phyloP scores from a whole-genome alignment of 2,888 invertebrate species.

The Hymenopus coronatus region DNA sequence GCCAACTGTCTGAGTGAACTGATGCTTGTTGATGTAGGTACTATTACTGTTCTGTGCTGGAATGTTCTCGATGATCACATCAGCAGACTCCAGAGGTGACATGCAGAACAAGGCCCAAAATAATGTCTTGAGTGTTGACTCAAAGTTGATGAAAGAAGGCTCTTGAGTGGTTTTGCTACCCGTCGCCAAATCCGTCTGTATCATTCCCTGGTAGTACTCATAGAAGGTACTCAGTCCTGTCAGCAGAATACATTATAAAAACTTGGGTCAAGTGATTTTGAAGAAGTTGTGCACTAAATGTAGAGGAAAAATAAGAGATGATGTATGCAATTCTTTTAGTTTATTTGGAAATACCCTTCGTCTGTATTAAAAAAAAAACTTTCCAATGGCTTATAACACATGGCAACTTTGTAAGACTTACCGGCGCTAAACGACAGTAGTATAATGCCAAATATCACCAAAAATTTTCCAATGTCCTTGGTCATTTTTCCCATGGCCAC shows the following conservation, averaged over 20 bases:
- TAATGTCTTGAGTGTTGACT: conserved; percentile 60
- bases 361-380: too few relatives aligned
- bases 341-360: too few relatives aligned
- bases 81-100: conserved; percentile 62
- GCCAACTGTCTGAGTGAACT: conserved; percentile 64
- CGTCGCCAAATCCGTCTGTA: conserved; percentile 54
- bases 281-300: neutral
- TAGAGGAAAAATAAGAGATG: too few relatives aligned
- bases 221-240: conserved; percentile 52
- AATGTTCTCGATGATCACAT: conserved; percentile 62
- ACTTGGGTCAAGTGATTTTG: neutral
- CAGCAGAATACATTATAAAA: neutral
- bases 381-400: too few relatives aligned
- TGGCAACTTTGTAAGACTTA: conserved; percentile 32
- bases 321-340: too few relatives aligned
- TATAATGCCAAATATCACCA: conserved; percentile 59
- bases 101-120: conserved; percentile 71
- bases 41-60: conserved; percentile 49
- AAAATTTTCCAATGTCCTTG: conserved; percentile 60
- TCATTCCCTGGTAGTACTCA: conserved; percentile 65
- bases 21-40: conserved; percentile 55
- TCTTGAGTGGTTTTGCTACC: conserved; percentile 59
- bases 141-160: conserved; percentile 58
- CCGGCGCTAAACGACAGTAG: conserved; percentile 59
- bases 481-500: conserved; percentile 38